Evolutionary conservation across 2,797 vertebrate species (phyloP).

Genomic region (Sebastes ruberrimus): DNA sequence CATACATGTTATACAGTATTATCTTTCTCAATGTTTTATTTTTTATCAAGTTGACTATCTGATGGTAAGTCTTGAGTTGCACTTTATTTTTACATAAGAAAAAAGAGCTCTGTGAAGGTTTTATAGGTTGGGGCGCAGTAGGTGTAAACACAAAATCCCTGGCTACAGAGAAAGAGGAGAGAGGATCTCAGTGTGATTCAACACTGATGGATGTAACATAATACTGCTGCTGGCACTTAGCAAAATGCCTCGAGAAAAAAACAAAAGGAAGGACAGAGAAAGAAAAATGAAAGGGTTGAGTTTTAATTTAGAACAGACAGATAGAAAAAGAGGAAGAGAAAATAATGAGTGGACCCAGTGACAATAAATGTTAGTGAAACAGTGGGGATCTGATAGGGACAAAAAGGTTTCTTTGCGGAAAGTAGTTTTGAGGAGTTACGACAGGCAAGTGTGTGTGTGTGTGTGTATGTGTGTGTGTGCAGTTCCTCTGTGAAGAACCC

Average conservation of each 20-base stretch:
- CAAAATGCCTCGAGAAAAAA: background rate
- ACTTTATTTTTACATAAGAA: background rate
- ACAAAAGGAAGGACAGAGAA: background rate
- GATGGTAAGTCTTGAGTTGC: background rate
- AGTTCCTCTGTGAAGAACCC: slow-evolving; percentile 43
- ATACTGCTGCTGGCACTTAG: slow-evolving; percentile 16
- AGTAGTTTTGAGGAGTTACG: slow-evolving; percentile 44
- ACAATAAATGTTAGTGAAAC: slow-evolving; percentile 22
- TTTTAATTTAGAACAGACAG: slow-evolving; percentile 25
- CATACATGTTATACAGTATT: background rate
- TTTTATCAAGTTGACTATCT: background rate
- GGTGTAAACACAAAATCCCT: background rate
- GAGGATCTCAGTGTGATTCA: slow-evolving; percentile 17
- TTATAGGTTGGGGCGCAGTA: background rate
- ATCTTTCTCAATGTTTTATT: background rate
- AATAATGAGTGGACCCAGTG: slow-evolving; percentile 11
- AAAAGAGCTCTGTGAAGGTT: background rate
- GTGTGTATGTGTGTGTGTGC: slow-evolving; percentile 17
- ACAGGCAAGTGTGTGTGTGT: slow-evolving; percentile 20
- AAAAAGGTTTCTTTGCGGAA: slow-evolving; percentile 31
- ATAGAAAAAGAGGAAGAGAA: background rate
- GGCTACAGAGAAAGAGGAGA: background rate
- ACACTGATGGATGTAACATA: slow-evolving; percentile 30
- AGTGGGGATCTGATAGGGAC: slow-evolving; percentile 41
- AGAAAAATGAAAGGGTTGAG: slow-evolving; percentile 14